Conservation (phyloP, 2,113 vertebrate species). For the Crotalus tigris region DNA sequence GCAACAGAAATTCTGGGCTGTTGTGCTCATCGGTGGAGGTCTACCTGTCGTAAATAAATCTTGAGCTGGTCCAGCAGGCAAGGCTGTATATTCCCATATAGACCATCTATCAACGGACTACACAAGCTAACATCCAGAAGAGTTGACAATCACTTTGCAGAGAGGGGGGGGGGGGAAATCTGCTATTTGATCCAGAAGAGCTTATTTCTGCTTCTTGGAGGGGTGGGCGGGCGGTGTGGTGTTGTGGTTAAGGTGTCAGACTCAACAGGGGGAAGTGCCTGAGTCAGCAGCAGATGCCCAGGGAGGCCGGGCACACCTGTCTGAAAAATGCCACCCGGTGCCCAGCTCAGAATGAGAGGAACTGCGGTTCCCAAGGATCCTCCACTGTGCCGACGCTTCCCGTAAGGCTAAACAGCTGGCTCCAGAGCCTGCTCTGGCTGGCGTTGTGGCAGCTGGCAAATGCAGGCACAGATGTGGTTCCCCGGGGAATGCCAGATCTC, state of each 20-base stretch:
- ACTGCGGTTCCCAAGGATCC: background rate
- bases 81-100: background rate
- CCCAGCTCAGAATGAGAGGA: background rate
- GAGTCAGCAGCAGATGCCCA: background rate
- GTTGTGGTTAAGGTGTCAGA: background rate
- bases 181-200: background rate
- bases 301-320: background rate
- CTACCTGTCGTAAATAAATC: too few relatives aligned
- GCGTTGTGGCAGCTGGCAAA: conserved; percentile 33
- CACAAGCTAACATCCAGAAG: background rate
- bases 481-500: conserved; percentile 31
- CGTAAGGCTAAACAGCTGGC: background rate
- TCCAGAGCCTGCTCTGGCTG: background rate
- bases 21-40: too few relatives aligned
- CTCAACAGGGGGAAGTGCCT: background rate
- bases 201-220: background rate
- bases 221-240: background rate
- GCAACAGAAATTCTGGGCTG: too few relatives aligned
- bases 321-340: background rate
- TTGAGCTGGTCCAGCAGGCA: too few relatives aligned
- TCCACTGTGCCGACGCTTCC: background rate
- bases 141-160: too few relatives aligned
- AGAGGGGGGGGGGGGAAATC: too few relatives aligned
- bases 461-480: conserved; percentile 26
- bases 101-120: background rate